phyloP scores from a whole-genome alignment of 2,113 vertebrate species.

The Pangasianodon gigas region DNA sequence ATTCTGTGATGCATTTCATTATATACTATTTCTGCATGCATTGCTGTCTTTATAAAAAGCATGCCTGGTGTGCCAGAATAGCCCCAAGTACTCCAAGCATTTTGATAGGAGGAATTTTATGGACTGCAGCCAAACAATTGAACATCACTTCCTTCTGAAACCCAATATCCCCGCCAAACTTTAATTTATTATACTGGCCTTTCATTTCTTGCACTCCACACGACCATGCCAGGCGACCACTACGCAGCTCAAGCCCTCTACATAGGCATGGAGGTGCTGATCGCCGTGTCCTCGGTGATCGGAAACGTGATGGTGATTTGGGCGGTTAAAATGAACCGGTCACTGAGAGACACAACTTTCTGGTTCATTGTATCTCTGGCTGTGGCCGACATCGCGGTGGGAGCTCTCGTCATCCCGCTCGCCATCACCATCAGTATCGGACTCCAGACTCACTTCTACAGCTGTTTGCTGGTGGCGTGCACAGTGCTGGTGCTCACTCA shows the following conservation, averaged over 20 bases:
- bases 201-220: slow-evolving; percentile 21
- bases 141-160: slow-evolving; percentile 21
- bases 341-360: slow-evolving; percentile 92
- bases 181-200: background rate
- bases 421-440: slow-evolving; percentile 94
- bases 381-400: slow-evolving; percentile 91
- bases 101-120: slow-evolving; percentile 12
- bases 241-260: slow-evolving; percentile 82
- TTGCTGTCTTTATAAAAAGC: background rate
- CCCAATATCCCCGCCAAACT: background rate
- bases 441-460: slow-evolving; percentile 90
- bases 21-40: background rate
- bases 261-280: slow-evolving; percentile 91
- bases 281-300: slow-evolving; percentile 88
- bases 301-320: slow-evolving; percentile 98
- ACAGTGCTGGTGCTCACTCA: slow-evolving; percentile 95
- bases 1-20: slow-evolving; percentile 1
- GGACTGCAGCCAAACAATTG: slow-evolving; percentile 32
- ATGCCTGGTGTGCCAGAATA: slow-evolving; percentile 21
- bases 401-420: slow-evolving; percentile 92
- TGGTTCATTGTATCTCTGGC: slow-evolving; percentile 95
- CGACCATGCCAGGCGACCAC: slow-evolving; percentile 76
- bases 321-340: slow-evolving; percentile 94
- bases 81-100: background rate
- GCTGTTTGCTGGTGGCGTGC: slow-evolving; percentile 92